Evolutionary conservation across 2,888 invertebrate species (phyloP).

Genomic region (Parapristionchus giblindavisi): DNA sequence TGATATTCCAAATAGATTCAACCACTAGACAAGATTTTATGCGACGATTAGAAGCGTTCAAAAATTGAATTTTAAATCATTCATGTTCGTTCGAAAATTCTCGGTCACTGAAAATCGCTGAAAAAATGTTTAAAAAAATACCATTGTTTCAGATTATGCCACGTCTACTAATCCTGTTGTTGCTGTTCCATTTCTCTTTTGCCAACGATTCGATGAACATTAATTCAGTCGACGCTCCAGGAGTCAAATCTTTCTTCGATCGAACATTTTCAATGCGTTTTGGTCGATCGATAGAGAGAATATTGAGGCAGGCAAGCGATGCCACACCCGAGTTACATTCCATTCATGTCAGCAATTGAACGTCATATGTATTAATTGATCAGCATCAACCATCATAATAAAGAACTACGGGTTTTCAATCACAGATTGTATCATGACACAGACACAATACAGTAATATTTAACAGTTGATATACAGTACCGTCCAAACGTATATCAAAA

Average conservation of each 20-base stretch:
- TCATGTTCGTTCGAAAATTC: too few species aligned
- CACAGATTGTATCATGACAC: conserved; percentile 1
- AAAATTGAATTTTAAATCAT: too few species aligned
- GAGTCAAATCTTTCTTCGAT: conserved; percentile 32
- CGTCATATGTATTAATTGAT: conserved; percentile 4
- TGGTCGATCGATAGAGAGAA: conserved; percentile 17
- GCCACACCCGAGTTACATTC: neutral
- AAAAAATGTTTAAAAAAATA: neutral
- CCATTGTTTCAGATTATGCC: neutral
- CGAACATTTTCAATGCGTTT: conserved; percentile 23
- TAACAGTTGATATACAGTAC: too few species aligned
- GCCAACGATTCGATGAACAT: neutral
- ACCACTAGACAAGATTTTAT: too few species aligned
- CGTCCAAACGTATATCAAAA: too few species aligned
- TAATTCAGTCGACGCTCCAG: too few species aligned
- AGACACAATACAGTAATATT: too few species aligned
- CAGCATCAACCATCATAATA: neutral
- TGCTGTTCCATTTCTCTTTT: neutral
- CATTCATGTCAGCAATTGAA: conserved; percentile 23
- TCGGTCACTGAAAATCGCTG: too few species aligned
- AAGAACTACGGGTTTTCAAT: conserved; percentile 24
- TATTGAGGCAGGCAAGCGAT: neutral
- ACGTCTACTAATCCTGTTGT: neutral
- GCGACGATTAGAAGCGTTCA: too few species aligned
- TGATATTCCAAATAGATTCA: too few species aligned